Evolutionary conservation across 2,797 vertebrate genomes (phyloP).

Genomic region (Oreortyx pictus): DNA sequence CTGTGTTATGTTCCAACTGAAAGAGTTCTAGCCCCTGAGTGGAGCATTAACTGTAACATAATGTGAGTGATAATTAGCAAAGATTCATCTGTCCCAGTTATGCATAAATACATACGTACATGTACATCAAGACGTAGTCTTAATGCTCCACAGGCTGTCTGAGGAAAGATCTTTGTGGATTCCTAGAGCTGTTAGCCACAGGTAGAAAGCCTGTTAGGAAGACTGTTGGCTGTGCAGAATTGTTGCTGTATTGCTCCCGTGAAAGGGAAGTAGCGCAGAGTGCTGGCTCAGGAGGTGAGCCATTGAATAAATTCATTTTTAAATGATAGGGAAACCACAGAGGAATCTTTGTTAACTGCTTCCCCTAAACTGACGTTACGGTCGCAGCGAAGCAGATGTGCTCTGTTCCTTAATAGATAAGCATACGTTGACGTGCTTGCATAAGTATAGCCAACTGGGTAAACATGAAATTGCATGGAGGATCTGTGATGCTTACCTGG

Average conservation of each 20-base stretch:
- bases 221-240: neutral
- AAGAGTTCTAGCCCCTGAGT: neutral
- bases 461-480: accelerated
- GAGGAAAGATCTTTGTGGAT: neutral
- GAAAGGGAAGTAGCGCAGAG: neutral
- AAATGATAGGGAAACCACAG: neutral
- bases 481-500: neutral
- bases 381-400: neutral
- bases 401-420: neutral
- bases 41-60: neutral
- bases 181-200: neutral
- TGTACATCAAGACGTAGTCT: too few species aligned
- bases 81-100: neutral
- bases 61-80: neutral
- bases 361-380: neutral
- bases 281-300: neutral
- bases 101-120: neutral
- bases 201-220: neutral
- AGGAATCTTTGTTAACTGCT: neutral
- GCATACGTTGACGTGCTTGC: neutral
- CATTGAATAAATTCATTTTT: neutral
- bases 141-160: neutral
- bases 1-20: neutral
- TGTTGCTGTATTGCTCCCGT: neutral
- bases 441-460: neutral